phyloP scores from a whole-genome alignment of 2,888 invertebrate genomes.

The Uropetala carovei region DNA sequence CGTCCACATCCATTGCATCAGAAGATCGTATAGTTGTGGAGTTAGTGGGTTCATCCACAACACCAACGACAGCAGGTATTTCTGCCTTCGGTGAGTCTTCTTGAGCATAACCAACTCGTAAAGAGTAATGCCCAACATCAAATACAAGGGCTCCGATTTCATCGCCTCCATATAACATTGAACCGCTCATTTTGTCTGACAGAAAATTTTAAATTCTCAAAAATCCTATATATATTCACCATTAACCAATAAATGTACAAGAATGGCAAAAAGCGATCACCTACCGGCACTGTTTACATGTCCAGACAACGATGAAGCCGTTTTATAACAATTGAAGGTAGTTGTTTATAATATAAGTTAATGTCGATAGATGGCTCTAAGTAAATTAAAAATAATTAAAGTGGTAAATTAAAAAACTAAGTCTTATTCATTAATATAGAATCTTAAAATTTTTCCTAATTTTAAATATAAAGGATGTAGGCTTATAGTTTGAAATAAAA shows the following conservation, averaged over 20 bases:
- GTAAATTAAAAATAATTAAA: neutral
- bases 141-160: constrained; percentile 99
- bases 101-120: constrained; percentile 95
- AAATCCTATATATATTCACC: neutral
- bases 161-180: constrained; percentile 94
- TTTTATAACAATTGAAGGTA: constrained; percentile 20
- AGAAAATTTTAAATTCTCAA: neutral
- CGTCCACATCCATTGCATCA: constrained; percentile 79
- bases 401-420: neutral
- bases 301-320: neutral
- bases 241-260: neutral
- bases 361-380: neutral
- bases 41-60: constrained; percentile 81
- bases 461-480: neutral
- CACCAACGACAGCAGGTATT: constrained; percentile 94
- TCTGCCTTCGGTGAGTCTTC: constrained; percentile 99
- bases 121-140: constrained; percentile 94
- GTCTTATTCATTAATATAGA: neutral
- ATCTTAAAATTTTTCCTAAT: neutral
- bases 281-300: constrained; percentile 51
- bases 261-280: neutral
- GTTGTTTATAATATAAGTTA: neutral
- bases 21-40: constrained; percentile 78
- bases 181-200: constrained; percentile 70
- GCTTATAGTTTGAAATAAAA: neutral